Conservation (phyloP, 2,113 vertebrate genomes). For the Himantopus leucocephalus region DNA sequence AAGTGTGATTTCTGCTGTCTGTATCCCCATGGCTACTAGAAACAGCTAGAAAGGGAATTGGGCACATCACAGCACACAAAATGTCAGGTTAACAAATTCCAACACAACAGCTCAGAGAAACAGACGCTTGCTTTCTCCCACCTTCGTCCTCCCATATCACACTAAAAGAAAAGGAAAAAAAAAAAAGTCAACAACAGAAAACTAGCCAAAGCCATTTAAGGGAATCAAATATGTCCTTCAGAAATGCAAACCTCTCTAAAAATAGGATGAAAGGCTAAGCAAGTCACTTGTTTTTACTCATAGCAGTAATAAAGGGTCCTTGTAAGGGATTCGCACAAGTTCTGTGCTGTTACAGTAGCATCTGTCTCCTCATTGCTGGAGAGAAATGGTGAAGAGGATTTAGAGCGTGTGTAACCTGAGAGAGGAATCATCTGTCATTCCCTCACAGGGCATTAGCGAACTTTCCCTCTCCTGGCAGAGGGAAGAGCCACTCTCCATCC, state of each 20-base stretch:
- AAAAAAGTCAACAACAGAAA: neutral
- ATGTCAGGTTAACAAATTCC: conserved; percentile 33
- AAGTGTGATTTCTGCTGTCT: conserved; percentile 43
- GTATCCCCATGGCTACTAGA: conserved; percentile 44
- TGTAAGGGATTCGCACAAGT: neutral
- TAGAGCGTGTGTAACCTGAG: conserved; percentile 2
- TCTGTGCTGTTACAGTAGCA: conserved; percentile 7
- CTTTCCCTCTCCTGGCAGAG: neutral
- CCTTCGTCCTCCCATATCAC: neutral
- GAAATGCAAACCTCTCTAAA: neutral
- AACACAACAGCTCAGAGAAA: conserved; percentile 22
- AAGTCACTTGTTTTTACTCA: neutral
- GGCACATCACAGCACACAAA: conserved; percentile 3
- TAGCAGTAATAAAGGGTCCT: conserved; percentile 11
- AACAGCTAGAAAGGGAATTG: neutral
- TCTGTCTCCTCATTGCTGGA: neutral
- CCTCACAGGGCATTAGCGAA: neutral
- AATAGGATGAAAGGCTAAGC: conserved; percentile 5
- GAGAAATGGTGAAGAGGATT: neutral
- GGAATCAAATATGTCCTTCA: neutral
- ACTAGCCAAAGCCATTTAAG: neutral
- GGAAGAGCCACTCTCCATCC: neutral
- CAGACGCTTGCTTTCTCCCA: neutral
- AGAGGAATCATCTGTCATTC: conserved; percentile 35
- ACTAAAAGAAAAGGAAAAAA: neutral